A percentile compares a stretch with the other conserved stretches of the same genome.
Conservation (phyloP, 2,113 vertebrate species). For the Percopsis transmontana region DNA sequence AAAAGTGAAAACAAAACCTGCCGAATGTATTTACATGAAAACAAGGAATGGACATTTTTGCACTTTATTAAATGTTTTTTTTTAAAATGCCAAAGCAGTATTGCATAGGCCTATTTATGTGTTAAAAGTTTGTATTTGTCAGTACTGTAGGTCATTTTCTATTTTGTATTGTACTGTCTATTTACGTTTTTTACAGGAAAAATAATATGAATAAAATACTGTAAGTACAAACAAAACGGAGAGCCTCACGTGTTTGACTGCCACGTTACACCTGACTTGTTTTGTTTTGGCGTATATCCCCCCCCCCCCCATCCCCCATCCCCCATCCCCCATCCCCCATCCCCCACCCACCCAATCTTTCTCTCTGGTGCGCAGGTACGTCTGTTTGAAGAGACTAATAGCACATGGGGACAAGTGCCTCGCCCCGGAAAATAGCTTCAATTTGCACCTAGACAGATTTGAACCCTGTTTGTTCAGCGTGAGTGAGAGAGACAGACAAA, state of each 20-base stretch:
- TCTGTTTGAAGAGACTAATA: slow-evolving; percentile 61
- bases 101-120: slow-evolving; percentile 80
- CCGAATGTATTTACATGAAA: slow-evolving; percentile 80
- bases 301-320: not conserved
- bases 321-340: not conserved
- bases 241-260: slow-evolving; percentile 34
- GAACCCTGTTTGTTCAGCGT: slow-evolving; percentile 30
- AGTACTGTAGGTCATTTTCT: slow-evolving; percentile 69
- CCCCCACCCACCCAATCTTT: not conserved
- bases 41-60: slow-evolving; percentile 76
- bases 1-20: slow-evolving; percentile 75
- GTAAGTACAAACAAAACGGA: slow-evolving; percentile 1
- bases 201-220: slow-evolving; percentile 55
- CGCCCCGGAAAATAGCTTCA: slow-evolving; percentile 30
- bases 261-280: not conserved
- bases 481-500: slow-evolving; percentile 6
- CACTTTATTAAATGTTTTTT: slow-evolving; percentile 90
- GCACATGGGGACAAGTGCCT: slow-evolving; percentile 25
- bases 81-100: slow-evolving; percentile 91
- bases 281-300: not conserved
- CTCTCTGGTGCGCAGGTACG: slow-evolving; percentile 8
- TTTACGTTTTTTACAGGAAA: slow-evolving; percentile 72
- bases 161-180: slow-evolving; percentile 71
- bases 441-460: slow-evolving; percentile 38
- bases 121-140: slow-evolving; percentile 57